These are phyloP conservation scores for Porites divaricata DNA, from an alignment of 92 coral and sea anemone genomes.

Conservation along the genomic window DNA sequence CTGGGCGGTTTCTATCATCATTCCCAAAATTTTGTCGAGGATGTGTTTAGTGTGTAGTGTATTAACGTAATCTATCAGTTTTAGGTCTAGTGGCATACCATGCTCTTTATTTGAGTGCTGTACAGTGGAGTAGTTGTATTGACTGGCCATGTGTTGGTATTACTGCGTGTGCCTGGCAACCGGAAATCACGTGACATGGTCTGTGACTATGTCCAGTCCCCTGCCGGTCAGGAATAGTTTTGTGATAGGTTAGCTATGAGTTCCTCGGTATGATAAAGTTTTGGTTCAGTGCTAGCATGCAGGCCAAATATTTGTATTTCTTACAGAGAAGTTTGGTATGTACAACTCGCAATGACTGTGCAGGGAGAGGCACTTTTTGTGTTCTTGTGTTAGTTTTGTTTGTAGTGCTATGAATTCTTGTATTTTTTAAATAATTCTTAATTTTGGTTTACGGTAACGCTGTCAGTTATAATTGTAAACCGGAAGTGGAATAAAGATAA, in stretches of 20 bases:
- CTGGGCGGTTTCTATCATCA: no score
- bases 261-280: neutral
- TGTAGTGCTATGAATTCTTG: neutral
- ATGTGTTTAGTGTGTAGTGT: no score
- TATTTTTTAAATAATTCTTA: neutral
- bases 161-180: neutral
- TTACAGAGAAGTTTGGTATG: no score
- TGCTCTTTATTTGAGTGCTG: no score
- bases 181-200: slow-evolving; percentile 23
- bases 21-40: no score
- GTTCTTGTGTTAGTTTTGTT: neutral
- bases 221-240: slow-evolving; percentile 51
- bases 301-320: neutral
- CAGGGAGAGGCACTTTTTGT: no score
- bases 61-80: neutral
- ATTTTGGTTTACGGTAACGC: neutral
- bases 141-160: neutral
- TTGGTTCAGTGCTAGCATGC: neutral
- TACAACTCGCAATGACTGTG: neutral
- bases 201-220: slow-evolving; percentile 35
- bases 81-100: no score
- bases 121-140: neutral
- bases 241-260: slow-evolving; percentile 10
- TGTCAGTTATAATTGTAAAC: slow-evolving; percentile 18
- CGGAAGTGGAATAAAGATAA: slow-evolving; percentile 13